Base-by-base conservation (phyloP, 2,113 vertebrate species). In the Cyanoderma ruficeps region DNA sequence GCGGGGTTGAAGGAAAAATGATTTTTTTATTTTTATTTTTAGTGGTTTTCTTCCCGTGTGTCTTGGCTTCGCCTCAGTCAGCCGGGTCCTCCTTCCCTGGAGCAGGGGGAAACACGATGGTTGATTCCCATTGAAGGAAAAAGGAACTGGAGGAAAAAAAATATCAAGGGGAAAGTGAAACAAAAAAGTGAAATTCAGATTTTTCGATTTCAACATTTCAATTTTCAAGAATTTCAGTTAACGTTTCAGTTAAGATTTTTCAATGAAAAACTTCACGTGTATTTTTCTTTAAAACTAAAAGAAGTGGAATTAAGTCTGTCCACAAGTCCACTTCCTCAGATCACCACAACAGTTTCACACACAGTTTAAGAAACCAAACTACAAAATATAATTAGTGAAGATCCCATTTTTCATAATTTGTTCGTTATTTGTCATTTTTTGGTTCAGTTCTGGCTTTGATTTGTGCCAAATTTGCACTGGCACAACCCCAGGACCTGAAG, bases 401-500 rank as follows among this genome's bases (percentile, higher is more conserved):
- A 13, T 10, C 15, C 10, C 9, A 1, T 10, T 49, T 5, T 11
- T 46, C 7, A 18, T 6, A 0, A 9, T 50, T 27, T 59, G 13
- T 42, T 74, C 18, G 5, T 9, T n/a, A 8, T 89, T 81, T 67
- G 39, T 31, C 20, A 4, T 46, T 2, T 2, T 9, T 56, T n/a
- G 2, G n/a, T 27, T 61, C 37, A 4, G 6, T 13, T 75, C 30
- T 21, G 52, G 8, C 7, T 17, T 37, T 17, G 20, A 27, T 19
- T 83, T 13, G 33, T 35, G 35, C 39, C 31, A 16, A 19, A 10
- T 50, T 21, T 3, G 20, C 30, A 1, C 42, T 6, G 37, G 19
- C 4, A 42, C 8, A 46, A 15, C 9, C 13, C 28, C 17, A 2
- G 17, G 22, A 30, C 37, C 6, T 0, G 0, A 1, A 13, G 42